These are phyloP conservation scores for Mimachlamys varia DNA, from an alignment of 2,888 invertebrate species.

Conservation along the genomic window DNA sequence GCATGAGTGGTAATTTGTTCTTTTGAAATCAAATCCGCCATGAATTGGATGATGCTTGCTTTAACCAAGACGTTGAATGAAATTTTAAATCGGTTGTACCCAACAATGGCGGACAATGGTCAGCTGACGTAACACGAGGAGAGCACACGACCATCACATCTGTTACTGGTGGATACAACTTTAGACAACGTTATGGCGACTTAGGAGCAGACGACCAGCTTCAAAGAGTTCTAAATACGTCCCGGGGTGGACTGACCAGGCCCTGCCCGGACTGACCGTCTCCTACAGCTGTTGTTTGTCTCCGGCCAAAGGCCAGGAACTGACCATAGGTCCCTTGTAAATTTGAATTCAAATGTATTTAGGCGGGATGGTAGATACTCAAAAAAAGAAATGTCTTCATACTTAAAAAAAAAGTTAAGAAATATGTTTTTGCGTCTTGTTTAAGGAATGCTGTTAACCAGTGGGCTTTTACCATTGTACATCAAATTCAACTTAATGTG, in stretches of 20 bases:
- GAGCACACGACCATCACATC: background rate
- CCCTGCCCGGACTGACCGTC: background rate
- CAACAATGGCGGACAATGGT: slow-evolving; percentile 35
- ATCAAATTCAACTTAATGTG: no score
- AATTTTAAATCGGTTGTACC: slow-evolving; percentile 38
- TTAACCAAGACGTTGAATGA: slow-evolving; percentile 30
- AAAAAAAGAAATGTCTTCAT: no score
- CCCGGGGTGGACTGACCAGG: slow-evolving; percentile 5
- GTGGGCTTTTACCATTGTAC: no score
- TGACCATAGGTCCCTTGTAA: background rate
- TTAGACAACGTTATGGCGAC: slow-evolving; percentile 1
- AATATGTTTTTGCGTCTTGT: no score
- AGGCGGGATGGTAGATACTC: background rate
- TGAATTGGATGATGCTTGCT: background rate
- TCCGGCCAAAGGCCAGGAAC: background rate
- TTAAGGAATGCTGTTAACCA: no score
- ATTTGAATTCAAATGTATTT: background rate
- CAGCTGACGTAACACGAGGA: slow-evolving; percentile 20
- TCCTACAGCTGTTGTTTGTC: background rate
- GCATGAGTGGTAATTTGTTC: slow-evolving; percentile 39
- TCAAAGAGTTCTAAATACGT: background rate
- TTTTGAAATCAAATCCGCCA: slow-evolving; percentile 14
- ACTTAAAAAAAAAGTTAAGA: no score
- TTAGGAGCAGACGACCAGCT: background rate
- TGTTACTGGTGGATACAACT: background rate